These are phyloP conservation scores for Rhopilema esculentum DNA, from an alignment of 30 jellyfish, hydroid and myxozoan genomes.

Conservation along the genomic window DNA sequence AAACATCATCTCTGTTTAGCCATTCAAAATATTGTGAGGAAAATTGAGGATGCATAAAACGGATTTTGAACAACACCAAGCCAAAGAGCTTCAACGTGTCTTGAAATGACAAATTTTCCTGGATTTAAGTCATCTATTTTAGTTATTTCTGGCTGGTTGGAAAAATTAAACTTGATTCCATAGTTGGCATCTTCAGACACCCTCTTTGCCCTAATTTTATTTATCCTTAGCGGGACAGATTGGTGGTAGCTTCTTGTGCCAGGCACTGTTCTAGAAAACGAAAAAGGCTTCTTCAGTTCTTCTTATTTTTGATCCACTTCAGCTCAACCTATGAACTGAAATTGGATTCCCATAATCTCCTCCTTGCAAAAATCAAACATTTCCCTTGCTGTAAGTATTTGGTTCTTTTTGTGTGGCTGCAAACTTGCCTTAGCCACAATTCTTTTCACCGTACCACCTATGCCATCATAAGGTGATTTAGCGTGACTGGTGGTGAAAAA, in stretches of 20 bases:
- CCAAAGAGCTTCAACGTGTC: not conserved
- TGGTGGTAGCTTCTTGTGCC: slow-evolving; percentile 44
- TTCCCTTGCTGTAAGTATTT: slow-evolving; percentile 6
- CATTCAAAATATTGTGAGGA: not conserved
- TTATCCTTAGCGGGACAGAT: not conserved
- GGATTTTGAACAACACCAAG: not conserved
- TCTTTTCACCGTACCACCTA: slow-evolving; percentile 67
- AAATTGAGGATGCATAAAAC: slow-evolving; percentile 12
- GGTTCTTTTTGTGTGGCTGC: not conserved
- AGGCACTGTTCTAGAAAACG: slow-evolving; percentile 3
- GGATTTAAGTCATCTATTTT: not conserved
- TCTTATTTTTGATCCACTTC: not conserved
- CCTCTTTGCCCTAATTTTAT: not conserved
- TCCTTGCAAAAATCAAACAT: slow-evolving; percentile 34
- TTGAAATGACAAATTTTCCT: not conserved
- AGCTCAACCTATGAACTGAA: not conserved
- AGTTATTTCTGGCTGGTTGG: not conserved
- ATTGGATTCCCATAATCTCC: not conserved
- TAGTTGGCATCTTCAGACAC: not conserved
- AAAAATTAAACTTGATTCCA: not conserved
- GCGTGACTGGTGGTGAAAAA: slow-evolving; percentile 82
- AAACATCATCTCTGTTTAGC: slow-evolving; percentile 17
- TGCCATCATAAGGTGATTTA: slow-evolving; percentile 69
- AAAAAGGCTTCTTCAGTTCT: not conserved
- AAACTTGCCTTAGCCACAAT: slow-evolving; percentile 13